Conservation (phyloP, 2,888 invertebrate species). For the Calliphora vomitoria region DNA sequence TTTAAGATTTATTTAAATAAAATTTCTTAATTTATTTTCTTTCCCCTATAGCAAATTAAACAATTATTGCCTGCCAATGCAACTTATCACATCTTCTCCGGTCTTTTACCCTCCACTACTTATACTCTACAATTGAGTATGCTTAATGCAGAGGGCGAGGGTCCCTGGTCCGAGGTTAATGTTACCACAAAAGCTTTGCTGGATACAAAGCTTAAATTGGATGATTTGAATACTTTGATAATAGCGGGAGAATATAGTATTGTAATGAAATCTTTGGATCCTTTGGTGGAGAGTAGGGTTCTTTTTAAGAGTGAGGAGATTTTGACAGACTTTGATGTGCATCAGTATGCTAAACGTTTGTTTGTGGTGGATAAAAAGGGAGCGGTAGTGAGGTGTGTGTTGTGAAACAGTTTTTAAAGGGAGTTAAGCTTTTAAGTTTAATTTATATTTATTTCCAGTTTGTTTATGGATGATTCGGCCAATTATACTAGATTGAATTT, state of each 20-base stretch:
- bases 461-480: constrained; percentile 69
- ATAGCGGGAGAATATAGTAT: constrained; percentile 77
- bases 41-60: constrained; percentile 6
- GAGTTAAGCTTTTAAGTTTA: neutral
- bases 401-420: neutral
- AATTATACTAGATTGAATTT: constrained; percentile 85
- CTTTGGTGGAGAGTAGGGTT: constrained; percentile 76
- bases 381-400: constrained; percentile 85
- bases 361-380: constrained; percentile 91
- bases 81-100: constrained; percentile 80
- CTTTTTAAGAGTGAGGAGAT: constrained; percentile 80
- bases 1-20: neutral
- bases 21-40: neutral
- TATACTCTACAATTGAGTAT: constrained; percentile 92
- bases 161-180: constrained; percentile 88
- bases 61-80: constrained; percentile 48
- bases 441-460: constrained; percentile 28
- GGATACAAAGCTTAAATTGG: constrained; percentile 10
- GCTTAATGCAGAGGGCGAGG: constrained; percentile 92
- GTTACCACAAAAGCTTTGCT: constrained; percentile 87
- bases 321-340: constrained; percentile 90
- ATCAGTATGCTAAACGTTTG: constrained; percentile 89
- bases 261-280: constrained; percentile 77
- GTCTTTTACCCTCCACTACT: constrained; percentile 87
- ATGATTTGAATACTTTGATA: constrained; percentile 74